Conservation (phyloP, 2,888 invertebrate genomes). For the Ypsolopha scabrella region DNA sequence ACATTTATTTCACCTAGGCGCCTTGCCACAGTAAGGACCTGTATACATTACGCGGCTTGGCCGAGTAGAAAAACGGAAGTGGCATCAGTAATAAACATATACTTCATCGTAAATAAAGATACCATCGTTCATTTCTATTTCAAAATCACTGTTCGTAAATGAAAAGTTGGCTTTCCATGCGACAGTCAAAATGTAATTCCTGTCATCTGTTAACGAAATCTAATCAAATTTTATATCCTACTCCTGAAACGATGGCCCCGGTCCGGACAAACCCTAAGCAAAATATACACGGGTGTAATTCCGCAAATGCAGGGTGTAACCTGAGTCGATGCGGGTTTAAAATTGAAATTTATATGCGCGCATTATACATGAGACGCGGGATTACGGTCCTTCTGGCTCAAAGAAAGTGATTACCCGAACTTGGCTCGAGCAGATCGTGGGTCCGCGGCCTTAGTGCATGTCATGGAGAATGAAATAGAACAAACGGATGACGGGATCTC, state of each 20-base stretch:
- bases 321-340: conserved; percentile 53
- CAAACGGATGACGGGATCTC: not conserved
- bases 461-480: not conserved
- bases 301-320: conserved; percentile 60
- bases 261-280: not conserved
- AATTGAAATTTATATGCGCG: conserved; percentile 68
- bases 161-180: not conserved
- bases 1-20: conserved; percentile 3
- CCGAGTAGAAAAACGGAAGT: no score
- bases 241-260: not conserved
- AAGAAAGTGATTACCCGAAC: conserved; percentile 21
- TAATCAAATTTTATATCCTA: not conserved
- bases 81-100: no score
- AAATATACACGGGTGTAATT: conserved; percentile 32
- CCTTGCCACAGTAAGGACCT: not conserved
- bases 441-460: not conserved
- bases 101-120: not conserved
- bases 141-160: not conserved
- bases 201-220: no score
- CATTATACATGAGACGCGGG: conserved; percentile 58
- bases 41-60: no score
- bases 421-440: no score
- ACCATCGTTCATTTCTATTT: not conserved
- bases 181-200: no score
- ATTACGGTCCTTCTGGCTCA: conserved; percentile 27